phyloP scores from a whole-genome alignment of 2,888 invertebrate genomes.

The Leptopilina myrica region DNA sequence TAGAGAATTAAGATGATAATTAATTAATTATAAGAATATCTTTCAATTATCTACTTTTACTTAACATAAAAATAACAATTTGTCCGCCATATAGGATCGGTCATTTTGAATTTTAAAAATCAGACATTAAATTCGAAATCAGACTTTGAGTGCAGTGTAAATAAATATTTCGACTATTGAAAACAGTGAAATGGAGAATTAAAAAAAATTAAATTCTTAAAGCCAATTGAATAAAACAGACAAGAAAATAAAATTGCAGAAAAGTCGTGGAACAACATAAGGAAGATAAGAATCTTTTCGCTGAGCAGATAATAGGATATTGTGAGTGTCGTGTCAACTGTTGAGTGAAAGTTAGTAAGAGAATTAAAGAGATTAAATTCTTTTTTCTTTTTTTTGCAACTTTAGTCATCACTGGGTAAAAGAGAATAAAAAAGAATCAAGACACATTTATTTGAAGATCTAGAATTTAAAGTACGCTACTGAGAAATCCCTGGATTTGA shows the following conservation, averaged over 20 bases:
- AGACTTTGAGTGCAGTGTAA: too few species aligned
- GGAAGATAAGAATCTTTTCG: neutral
- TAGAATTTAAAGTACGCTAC: conserved; percentile 28
- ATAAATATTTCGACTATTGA: too few species aligned
- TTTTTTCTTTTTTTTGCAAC: neutral
- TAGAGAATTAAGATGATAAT: too few species aligned
- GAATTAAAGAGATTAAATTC: conserved; percentile 16
- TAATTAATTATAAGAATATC: too few species aligned
- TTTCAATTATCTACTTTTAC: too few species aligned
- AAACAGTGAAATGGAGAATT: too few species aligned
- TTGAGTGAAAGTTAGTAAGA: conserved; percentile 3
- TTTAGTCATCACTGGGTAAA: neutral
- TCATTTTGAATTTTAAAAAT: too few species aligned
- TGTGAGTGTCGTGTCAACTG: neutral
- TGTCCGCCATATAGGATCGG: too few species aligned
- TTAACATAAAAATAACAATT: too few species aligned
- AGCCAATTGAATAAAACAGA: neutral
- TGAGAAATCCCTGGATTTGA: conserved; percentile 13
- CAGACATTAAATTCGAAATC: too few species aligned
- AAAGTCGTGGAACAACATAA: neutral
- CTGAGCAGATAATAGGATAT: conserved; percentile 11
- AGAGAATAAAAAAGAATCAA: neutral
- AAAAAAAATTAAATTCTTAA: too few species aligned
- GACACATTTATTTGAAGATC: conserved; percentile 8
- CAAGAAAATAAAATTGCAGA: neutral